Conservation (phyloP, 2,113 vertebrate genomes). For the Meriones unguiculatus region DNA sequence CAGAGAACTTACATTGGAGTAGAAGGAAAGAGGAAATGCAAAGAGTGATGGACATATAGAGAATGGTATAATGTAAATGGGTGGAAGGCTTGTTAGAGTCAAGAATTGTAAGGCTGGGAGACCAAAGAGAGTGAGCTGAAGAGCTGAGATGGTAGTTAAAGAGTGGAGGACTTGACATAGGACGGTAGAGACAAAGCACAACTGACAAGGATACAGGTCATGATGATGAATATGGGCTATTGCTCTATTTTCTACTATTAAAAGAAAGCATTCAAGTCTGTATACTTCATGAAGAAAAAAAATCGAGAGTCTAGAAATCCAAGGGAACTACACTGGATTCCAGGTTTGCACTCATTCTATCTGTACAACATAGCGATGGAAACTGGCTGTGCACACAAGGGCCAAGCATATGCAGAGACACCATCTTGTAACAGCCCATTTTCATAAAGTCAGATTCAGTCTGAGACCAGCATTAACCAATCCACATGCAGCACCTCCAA, state of each 20-base stretch:
- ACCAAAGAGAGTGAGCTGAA: neutral
- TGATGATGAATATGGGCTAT: neutral
- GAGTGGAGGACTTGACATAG: neutral
- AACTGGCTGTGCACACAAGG: neutral
- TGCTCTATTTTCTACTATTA: neutral
- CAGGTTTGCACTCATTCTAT: too few relatives aligned
- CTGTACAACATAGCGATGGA: neutral
- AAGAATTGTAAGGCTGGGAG: too few relatives aligned
- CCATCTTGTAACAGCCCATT: neutral
- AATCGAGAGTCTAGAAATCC: neutral
- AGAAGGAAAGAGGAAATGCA: neutral
- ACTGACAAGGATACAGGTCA: neutral
- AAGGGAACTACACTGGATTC: neutral
- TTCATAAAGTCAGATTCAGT: neutral
- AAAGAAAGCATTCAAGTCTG: neutral
- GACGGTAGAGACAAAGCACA: neutral
- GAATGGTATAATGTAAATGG: neutral
- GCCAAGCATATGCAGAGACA: rapidly evolving
- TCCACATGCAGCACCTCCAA: neutral
- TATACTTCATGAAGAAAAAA: neutral
- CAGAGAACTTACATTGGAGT: neutral
- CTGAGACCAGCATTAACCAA: neutral
- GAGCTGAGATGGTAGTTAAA: too few relatives aligned
- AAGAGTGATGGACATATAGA: neutral
- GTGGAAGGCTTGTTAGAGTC: neutral